Percentiles rank a stretch among this genome's conserved stretches.
These are phyloP conservation scores for Sepioteuthis lessoniana DNA, from an alignment of 2,888 invertebrate genomes.

Conservation along the genomic window DNA sequence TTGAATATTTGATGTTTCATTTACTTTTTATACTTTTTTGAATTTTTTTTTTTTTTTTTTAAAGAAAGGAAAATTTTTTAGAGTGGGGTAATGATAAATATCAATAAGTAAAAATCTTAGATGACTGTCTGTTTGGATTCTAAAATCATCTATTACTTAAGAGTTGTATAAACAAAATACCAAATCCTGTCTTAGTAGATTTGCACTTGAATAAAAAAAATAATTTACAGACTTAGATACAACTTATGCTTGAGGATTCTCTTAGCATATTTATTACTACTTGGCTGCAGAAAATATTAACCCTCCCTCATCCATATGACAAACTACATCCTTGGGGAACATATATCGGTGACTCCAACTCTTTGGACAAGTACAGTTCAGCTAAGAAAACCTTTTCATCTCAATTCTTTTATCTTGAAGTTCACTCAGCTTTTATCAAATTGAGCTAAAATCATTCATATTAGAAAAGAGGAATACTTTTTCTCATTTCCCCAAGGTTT, in stretches of 20 bases:
- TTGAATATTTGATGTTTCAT: too few relatives aligned
- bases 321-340: background rate
- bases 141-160: background rate
- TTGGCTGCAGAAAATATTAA: conserved; percentile 13
- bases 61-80: too few relatives aligned
- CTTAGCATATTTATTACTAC: background rate
- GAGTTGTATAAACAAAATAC: conserved; percentile 4
- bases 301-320: background rate
- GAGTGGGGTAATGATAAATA: too few relatives aligned
- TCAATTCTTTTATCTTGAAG: too few relatives aligned
- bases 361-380: background rate
- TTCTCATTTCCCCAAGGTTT: too few relatives aligned
- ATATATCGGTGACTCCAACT: background rate
- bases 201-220: background rate
- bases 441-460: too few relatives aligned
- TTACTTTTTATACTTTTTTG: too few relatives aligned
- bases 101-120: too few relatives aligned
- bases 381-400: background rate
- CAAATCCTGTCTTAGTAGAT: background rate
- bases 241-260: background rate
- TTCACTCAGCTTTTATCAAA: too few relatives aligned
- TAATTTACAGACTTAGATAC: background rate
- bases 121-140: too few relatives aligned
- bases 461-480: too few relatives aligned
- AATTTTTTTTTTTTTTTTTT: too few relatives aligned